These are phyloP conservation scores for Eurypyga helias DNA, from an alignment of 2,113 vertebrate species.

Conservation along the genomic window DNA sequence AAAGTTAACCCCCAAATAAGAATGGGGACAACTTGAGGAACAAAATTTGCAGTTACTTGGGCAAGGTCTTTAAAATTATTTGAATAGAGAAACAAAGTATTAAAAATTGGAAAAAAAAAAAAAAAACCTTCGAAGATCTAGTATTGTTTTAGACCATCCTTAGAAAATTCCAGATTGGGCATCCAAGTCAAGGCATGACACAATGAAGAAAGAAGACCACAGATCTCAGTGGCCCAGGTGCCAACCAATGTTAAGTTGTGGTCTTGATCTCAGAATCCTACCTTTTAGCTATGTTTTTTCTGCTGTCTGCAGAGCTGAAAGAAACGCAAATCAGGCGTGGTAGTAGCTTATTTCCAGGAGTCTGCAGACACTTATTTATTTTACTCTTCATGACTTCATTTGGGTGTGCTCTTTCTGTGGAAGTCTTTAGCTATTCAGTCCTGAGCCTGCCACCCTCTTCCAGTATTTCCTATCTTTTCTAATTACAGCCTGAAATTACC, in stretches of 20 bases:
- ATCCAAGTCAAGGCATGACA: neutral
- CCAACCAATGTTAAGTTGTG: neutral
- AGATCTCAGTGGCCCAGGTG: neutral
- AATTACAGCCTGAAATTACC: neutral
- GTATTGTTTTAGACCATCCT: neutral
- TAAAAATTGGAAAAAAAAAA: neutral
- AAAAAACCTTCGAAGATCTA: neutral
- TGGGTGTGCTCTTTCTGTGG: neutral
- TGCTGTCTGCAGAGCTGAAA: neutral
- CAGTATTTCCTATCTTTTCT: neutral
- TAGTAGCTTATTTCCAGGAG: neutral
- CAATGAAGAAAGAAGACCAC: neutral
- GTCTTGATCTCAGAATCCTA: neutral
- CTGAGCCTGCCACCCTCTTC: neutral
- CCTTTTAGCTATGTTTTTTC: neutral
- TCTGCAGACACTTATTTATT: neutral
- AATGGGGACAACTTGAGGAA: neutral
- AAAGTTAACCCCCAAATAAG: neutral
- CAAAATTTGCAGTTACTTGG: neutral
- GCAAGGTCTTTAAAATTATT: neutral
- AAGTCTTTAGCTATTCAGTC: neutral
- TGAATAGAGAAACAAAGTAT: neutral
- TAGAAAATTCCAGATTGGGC: neutral
- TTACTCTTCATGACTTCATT: neutral
- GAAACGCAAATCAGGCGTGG: neutral